phyloP scores from a whole-genome alignment of 1,140 invertebrate species.

The Zaprionus davidi region DNA sequence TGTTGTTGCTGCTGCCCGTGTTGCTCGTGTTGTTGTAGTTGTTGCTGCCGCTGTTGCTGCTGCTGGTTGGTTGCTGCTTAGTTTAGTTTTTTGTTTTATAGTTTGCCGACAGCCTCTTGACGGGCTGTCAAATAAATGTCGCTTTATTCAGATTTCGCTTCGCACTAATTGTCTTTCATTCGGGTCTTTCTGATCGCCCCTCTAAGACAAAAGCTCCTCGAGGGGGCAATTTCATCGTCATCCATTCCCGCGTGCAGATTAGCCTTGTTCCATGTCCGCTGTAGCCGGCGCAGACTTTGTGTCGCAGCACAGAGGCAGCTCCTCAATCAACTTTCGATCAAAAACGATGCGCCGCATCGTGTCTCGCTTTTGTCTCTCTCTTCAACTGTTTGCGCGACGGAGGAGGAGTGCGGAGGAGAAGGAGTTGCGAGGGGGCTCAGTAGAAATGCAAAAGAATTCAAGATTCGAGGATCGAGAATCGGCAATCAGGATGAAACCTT shows the following conservation, averaged over 20 bases:
- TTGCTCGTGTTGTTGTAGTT: conserved; percentile 22
- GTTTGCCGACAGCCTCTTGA: conserved; percentile 80
- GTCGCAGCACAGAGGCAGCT: conserved; percentile 56
- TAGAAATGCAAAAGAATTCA: not conserved
- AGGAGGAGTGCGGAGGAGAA: not conserved
- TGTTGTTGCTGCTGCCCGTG: conserved; percentile 28
- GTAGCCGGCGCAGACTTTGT: conserved; percentile 67
- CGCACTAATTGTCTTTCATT: conserved; percentile 72
- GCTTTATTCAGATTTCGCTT: conserved; percentile 83
- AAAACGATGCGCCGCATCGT: conserved; percentile 60
- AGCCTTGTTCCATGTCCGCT: conserved; percentile 50
- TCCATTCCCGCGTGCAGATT: conserved; percentile 66
- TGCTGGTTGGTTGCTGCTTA: conserved; percentile 13
- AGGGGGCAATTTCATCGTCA: conserved; percentile 41
- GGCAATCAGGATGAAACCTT: conserved; percentile 47
- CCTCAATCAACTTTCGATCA: conserved; percentile 79
- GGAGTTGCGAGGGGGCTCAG: not conserved
- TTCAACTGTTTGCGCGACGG: not conserved
- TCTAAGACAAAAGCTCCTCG: conserved; percentile 19
- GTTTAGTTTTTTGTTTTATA: conserved; percentile 63
- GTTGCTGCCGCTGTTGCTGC: conserved; percentile 16
- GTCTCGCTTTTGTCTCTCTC: conserved; percentile 66
- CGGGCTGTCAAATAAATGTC: conserved; percentile 83
- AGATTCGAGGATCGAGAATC: not conserved
- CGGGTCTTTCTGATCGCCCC: not conserved